Evolutionary conservation across 2,888 invertebrate species (phyloP).

Genomic region (Tigriopus californicus): DNA sequence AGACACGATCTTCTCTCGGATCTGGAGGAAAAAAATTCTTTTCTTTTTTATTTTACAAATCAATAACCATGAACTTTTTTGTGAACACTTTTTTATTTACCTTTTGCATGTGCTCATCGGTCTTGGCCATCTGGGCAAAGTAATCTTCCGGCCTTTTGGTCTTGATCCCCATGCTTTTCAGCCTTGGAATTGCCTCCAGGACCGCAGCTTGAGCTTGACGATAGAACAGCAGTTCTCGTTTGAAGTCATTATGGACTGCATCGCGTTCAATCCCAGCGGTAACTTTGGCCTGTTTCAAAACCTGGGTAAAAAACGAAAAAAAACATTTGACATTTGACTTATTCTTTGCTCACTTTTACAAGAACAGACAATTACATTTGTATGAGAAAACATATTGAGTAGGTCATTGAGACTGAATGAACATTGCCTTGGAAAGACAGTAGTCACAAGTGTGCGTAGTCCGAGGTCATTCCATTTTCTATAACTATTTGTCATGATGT

Average conservation of each 20-base stretch:
- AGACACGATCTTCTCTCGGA: constrained; percentile 57
- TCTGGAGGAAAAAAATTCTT: constrained; percentile 24
- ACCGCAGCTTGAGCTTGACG: constrained; percentile 44
- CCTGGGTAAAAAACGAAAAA: not conserved
- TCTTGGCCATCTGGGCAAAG: constrained; percentile 97
- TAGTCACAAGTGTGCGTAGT: no score
- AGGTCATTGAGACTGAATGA: no score
- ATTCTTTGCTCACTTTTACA: no score
- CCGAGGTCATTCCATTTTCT: no score
- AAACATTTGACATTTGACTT: not conserved
- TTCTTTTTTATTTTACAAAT: no score
- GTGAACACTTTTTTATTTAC: constrained; percentile 24
- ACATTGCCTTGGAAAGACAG: no score
- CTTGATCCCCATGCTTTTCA: constrained; percentile 52
- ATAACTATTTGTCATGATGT: no score
- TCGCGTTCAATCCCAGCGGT: constrained; percentile 31
- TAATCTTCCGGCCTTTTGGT: constrained; percentile 85
- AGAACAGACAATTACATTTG: constrained; percentile 28
- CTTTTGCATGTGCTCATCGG: constrained; percentile 93
- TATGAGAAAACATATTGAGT: no score
- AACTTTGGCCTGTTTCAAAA: no score
- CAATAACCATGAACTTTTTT: no score
- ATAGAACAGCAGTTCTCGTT: constrained; percentile 68
- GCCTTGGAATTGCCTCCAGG: constrained; percentile 19
- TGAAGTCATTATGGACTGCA: constrained; percentile 72